phyloP scores from a whole-genome alignment of 2,797 vertebrate species.

The Lithobates pipiens region DNA sequence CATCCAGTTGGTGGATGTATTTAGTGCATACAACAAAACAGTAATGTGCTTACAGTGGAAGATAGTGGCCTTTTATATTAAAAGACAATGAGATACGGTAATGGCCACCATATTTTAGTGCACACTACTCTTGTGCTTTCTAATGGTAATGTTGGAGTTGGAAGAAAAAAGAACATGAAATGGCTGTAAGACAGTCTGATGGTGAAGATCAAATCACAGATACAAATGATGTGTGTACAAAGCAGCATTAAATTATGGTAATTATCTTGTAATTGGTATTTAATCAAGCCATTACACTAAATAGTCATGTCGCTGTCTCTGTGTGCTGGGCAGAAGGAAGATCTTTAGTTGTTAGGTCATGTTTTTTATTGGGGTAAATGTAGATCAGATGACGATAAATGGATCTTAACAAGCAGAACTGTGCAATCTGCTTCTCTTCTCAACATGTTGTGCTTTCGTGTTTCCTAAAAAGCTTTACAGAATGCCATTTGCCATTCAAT shows the following conservation, averaged over 20 bases:
- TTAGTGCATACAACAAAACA: constrained; percentile 7
- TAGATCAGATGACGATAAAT: constrained; percentile 11
- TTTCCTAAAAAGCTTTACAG: not conserved
- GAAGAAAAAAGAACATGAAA: constrained; percentile 9
- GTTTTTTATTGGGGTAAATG: constrained; percentile 11
- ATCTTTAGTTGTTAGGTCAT: constrained; percentile 3
- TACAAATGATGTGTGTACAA: constrained; percentile 19
- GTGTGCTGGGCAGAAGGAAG: not conserved
- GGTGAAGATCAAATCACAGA: constrained; percentile 5
- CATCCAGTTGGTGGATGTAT: not conserved
- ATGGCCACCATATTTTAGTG: not conserved
- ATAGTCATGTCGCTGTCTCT: not conserved
- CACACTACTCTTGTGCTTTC: not conserved
- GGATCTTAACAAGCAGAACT: not conserved
- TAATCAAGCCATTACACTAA: constrained; percentile 28
- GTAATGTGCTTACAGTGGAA: constrained; percentile 28
- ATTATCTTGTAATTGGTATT: constrained; percentile 26
- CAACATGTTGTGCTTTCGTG: not conserved
- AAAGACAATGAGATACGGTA: not conserved
- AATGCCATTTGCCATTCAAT: not conserved
- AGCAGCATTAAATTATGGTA: constrained; percentile 14
- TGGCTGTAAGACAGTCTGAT: not conserved
- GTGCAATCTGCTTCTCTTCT: constrained; percentile 2
- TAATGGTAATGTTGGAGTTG: constrained; percentile 32
- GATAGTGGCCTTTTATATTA: constrained; percentile 26